Percentiles rank a stretch among this genome's conserved stretches.
Evolutionary conservation across 92 coral and sea anemone species (phyloP).

Genomic region (Blastomussa wellsi): DNA sequence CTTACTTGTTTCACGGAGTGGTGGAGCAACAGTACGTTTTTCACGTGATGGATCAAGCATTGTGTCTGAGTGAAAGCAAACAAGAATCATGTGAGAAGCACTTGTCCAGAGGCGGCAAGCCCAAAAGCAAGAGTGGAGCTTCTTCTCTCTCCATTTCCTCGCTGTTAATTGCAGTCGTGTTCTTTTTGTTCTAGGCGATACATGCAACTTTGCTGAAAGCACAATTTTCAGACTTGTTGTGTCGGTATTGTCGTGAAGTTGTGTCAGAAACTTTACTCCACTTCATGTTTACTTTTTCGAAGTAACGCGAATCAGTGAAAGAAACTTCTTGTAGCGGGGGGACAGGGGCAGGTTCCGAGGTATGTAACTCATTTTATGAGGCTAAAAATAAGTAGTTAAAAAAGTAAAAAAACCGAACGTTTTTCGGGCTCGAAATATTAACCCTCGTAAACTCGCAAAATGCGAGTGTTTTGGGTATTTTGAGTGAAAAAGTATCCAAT

Average conservation of each 20-base stretch:
- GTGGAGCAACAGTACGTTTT: constrained; percentile 80
- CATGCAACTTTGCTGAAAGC: neutral
- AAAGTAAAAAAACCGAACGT: too few species aligned
- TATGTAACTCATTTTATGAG: too few species aligned
- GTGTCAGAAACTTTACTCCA: neutral
- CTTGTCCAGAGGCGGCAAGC: constrained; percentile 43
- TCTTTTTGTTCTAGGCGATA: neutral
- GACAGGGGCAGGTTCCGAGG: too few species aligned
- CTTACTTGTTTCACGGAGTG: constrained; percentile 83
- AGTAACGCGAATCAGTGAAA: too few species aligned
- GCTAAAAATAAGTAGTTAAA: too few species aligned
- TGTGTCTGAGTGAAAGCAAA: constrained; percentile 77
- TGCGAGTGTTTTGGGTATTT: too few species aligned
- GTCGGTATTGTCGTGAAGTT: neutral
- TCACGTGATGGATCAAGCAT: constrained; percentile 83
- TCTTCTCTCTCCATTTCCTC: neutral
- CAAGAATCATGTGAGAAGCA: constrained; percentile 69
- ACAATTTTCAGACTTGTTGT: neutral
- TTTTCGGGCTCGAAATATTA: too few species aligned
- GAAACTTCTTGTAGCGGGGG: too few species aligned
- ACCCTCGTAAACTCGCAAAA: too few species aligned
- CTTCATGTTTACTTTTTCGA: too few species aligned
- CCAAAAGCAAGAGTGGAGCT: constrained; percentile 2
- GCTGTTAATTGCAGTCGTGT: neutral
- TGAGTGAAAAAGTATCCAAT: too few species aligned